Evolutionary conservation across 2,888 invertebrate genomes (phyloP).

Genomic region (Pterostichus niger): DNA sequence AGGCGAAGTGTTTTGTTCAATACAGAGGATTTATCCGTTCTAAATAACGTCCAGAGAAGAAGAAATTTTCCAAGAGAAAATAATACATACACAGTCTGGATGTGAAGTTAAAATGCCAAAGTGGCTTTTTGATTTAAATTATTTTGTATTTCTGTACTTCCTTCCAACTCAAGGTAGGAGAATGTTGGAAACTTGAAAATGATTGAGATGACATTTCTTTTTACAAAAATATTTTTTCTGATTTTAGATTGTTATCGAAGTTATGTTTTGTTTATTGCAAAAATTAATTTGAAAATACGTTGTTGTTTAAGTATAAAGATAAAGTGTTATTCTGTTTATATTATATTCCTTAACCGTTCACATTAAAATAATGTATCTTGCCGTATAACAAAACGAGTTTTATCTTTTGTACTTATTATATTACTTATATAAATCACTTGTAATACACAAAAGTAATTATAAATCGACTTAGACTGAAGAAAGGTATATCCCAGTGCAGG

Average conservation of each 20-base stretch:
- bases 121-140: not conserved
- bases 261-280: not conserved
- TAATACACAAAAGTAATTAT: too few relatives aligned
- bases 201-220: not conserved
- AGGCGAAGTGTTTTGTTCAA: slow-evolving; percentile 9
- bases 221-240: not conserved
- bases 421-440: too few relatives aligned
- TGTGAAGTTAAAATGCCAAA: slow-evolving; percentile 15
- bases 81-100: not conserved
- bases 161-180: slow-evolving; percentile 35
- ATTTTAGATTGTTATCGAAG: not conserved
- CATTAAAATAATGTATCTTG: too few relatives aligned
- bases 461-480: too few relatives aligned
- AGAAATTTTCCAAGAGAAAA: slow-evolving; percentile 23
- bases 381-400: too few relatives aligned
- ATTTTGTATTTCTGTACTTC: not conserved
- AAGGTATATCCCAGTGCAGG: too few relatives aligned
- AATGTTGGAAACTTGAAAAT: slow-evolving; percentile 12
- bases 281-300: too few relatives aligned
- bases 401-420: too few relatives aligned
- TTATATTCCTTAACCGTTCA: not conserved
- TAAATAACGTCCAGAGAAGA: slow-evolving; percentile 12
- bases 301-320: too few relatives aligned
- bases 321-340: not conserved
- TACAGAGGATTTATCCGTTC: slow-evolving; percentile 28